Conservation (phyloP, 2,797 vertebrate species). For the Apodemus agrarius region DNA sequence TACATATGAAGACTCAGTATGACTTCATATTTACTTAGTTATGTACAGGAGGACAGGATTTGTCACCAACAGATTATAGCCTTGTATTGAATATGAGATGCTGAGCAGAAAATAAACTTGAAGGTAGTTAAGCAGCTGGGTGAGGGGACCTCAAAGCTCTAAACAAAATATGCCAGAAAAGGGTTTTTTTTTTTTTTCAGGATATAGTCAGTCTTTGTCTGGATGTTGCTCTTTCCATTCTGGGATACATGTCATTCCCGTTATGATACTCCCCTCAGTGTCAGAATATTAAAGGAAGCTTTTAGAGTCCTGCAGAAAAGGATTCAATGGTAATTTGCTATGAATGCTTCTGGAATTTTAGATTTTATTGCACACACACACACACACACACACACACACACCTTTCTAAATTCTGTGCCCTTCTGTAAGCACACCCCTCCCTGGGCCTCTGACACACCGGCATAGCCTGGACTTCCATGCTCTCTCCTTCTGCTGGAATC, state of each 20-base stretch:
- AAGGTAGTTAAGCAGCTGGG: not conserved
- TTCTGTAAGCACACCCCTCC: not conserved
- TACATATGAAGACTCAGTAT: not conserved
- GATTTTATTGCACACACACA: too few relatives aligned
- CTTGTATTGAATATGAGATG: not conserved
- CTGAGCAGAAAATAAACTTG: not conserved
- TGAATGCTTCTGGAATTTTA: not conserved
- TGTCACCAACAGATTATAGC: not conserved
- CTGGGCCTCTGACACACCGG: not conserved
- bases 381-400: too few relatives aligned
- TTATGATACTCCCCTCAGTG: not conserved
- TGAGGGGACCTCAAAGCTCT: not conserved
- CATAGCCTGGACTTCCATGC: not conserved
- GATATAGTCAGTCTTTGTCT: not conserved
- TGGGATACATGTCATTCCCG: too few relatives aligned
- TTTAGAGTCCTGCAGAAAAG: not conserved
- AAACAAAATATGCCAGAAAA: not conserved
- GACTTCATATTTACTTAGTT: not conserved
- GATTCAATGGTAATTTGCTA: not conserved
- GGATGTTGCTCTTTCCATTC: not conserved
- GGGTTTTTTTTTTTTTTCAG: too few relatives aligned
- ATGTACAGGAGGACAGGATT: not conserved
- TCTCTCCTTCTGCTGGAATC: not conserved
- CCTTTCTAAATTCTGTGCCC: not conserved
- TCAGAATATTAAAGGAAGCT: not conserved